Evolutionary conservation across 2,888 invertebrate species (phyloP).

Genomic region (Cephonodes hylas): DNA sequence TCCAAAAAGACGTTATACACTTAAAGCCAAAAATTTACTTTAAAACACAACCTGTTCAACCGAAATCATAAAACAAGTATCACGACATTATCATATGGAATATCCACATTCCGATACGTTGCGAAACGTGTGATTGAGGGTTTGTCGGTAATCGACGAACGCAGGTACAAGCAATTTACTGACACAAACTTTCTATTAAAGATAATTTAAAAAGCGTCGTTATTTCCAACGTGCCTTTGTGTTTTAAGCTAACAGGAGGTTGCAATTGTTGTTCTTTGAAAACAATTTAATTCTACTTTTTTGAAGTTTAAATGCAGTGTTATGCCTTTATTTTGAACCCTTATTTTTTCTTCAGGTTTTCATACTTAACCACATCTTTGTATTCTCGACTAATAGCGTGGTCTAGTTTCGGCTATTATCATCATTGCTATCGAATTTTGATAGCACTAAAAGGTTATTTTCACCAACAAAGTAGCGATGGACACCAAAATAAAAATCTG

Average conservation of each 20-base stretch:
- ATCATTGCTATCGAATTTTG: too few relatives aligned
- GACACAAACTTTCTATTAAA: constrained; percentile 23
- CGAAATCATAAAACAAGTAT: background rate
- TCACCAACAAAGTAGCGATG: too few relatives aligned
- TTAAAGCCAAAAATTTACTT: background rate
- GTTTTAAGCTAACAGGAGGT: background rate
- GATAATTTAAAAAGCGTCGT: constrained; percentile 14
- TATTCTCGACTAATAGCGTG: too few relatives aligned
- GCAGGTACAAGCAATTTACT: constrained; percentile 23
- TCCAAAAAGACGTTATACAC: background rate
- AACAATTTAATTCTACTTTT: too few relatives aligned
- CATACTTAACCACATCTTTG: too few relatives aligned
- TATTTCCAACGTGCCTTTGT: background rate
- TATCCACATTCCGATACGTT: constrained; percentile 22
- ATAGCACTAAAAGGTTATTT: too few relatives aligned
- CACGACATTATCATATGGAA: constrained; percentile 21
- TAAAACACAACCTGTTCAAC: background rate
- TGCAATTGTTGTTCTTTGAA: background rate
- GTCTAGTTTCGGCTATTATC: too few relatives aligned
- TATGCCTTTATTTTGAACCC: background rate
- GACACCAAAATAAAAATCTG: too few relatives aligned
- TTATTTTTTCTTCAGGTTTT: background rate
- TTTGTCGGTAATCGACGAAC: constrained; percentile 19
- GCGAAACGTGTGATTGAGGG: constrained; percentile 22
- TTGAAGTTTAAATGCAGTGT: background rate